Percentiles rank a stretch among this genome's conserved stretches.
Conservation (phyloP, 1,140 invertebrate genomes). For the Halesus radiatus region DNA sequence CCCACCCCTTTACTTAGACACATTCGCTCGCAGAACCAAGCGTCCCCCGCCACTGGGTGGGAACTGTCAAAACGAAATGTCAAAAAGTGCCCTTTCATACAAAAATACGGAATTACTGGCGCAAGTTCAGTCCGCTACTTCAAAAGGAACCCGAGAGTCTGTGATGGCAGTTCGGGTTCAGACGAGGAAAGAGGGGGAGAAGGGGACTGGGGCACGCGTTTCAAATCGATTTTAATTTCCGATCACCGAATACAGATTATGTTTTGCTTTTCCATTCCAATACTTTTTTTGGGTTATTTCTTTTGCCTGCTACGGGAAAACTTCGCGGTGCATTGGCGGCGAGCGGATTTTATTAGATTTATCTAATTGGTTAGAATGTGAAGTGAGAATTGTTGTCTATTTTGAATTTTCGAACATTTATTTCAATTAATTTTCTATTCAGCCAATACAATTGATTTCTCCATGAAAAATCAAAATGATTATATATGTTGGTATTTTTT, state of each 20-base stretch:
- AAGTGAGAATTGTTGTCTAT: too few species aligned
- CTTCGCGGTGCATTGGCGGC: not conserved
- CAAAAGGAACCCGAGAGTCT: slow-evolving; percentile 39
- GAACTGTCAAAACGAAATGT: slow-evolving; percentile 57
- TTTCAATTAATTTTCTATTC: too few species aligned
- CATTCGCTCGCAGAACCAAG: slow-evolving; percentile 40
- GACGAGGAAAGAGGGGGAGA: not conserved
- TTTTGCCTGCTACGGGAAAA: slow-evolving; percentile 37
- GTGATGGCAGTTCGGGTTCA: slow-evolving; percentile 4
- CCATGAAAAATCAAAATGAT: too few species aligned
- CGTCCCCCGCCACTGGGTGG: slow-evolving; percentile 43
- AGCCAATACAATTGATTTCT: too few species aligned
- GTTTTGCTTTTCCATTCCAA: slow-evolving; percentile 58
- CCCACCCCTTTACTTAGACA: slow-evolving; percentile 47
- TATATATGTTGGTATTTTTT: too few species aligned
- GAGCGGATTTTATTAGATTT: not conserved
- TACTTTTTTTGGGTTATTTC: slow-evolving; percentile 49
- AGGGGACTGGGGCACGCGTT: slow-evolving; percentile 34
- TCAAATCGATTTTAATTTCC: slow-evolving; percentile 58
- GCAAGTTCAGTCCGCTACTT: slow-evolving; percentile 28
- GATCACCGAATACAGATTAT: slow-evolving; percentile 58
- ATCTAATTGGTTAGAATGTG: too few species aligned
- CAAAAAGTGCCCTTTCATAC: slow-evolving; percentile 57
- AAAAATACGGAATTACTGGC: slow-evolving; percentile 50
- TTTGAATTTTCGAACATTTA: too few species aligned